Percentiles rank a stretch among this genome's conserved stretches.
Conservation (phyloP, 2,113 vertebrate genomes). For the Hippopotamus amphibius region DNA sequence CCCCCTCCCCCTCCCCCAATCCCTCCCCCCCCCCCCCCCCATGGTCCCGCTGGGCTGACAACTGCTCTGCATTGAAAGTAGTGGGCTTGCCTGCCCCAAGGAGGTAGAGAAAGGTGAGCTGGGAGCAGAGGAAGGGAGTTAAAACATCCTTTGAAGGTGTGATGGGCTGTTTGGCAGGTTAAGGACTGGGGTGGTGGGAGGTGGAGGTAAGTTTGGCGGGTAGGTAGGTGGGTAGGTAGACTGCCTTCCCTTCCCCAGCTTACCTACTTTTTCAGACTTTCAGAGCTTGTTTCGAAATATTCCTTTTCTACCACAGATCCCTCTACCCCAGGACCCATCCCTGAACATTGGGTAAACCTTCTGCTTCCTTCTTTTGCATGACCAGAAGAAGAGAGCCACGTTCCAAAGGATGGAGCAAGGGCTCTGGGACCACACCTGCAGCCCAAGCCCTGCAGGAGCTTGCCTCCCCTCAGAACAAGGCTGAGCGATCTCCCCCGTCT, state of each 20-base stretch:
- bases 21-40: background rate
- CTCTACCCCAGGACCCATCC: background rate
- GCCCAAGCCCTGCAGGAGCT: background rate
- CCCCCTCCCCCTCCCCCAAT: background rate
- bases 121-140: background rate
- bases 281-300: background rate
- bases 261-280: constrained; percentile 30
- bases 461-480: background rate
- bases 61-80: constrained; percentile 1
- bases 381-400: background rate
- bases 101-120: background rate
- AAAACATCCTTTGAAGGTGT: background rate
- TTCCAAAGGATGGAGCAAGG: background rate
- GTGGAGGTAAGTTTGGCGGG: background rate
- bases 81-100: background rate
- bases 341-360: background rate
- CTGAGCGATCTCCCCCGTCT: constrained; percentile 37
- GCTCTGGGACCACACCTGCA: constrained; percentile 57
- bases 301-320: background rate
- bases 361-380: background rate
- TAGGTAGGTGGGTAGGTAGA: background rate
- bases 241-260: background rate
- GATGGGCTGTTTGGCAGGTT: background rate
- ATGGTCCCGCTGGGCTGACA: constrained; percentile 51
- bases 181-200: background rate